Evolutionary conservation across 37 sponge, comb jelly and placozoan genomes (phyloP), one percentile per base, ranked within the genome.

Genomic region (Ephydatia muelleri): DNA sequence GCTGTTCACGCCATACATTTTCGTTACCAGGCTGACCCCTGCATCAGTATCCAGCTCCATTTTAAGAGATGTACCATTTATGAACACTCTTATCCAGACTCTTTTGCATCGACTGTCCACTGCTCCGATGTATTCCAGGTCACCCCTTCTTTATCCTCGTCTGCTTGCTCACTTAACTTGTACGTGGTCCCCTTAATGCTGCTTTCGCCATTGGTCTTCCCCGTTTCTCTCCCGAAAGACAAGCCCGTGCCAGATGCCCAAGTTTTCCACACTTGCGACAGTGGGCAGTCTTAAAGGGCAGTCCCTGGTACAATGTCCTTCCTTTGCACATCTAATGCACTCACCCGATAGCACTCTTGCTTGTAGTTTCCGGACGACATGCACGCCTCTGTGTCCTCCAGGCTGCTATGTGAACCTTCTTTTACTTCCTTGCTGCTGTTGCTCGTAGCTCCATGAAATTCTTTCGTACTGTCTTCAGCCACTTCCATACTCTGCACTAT

Each of bases 21-120:
- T 57, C 16, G 57, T 14, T 14, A 35, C 34, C 73, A 72, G 73
- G 16, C 28, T 32, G 47, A 39, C 38, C 27, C 64, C 11, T 29
- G 49, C 40, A 27, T 6, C 64, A 70, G 81, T 68, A 31, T 80
- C 81, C 6, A 67, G 68, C 14, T 68, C 81, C 81, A 36, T 76
- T 43, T 32, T 76, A 25, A 9, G 48, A 25, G 77, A 14, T 32
- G 11, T 80, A 19, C 57, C 57, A 11, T 57, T 57, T 11, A 57
- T n/a, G n/a, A n/a, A n/a, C n/a, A n/a, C n/a, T n/a, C n/a, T n/a
- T n/a, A n/a, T n/a, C n/a, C n/a, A n/a, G n/a, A 13, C 19, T 14
- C 57, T 6, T 43, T 43, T 43, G 43, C n/a, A n/a, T n/a, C n/a
- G n/a, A n/a, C n/a, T n/a, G n/a, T n/a, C n/a, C n/a, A 57, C 57